A percentile compares a stretch with the other conserved stretches of the same genome.
Evolutionary conservation across 2,888 invertebrate species (phyloP).

Genomic region (Oscheius onirici): DNA sequence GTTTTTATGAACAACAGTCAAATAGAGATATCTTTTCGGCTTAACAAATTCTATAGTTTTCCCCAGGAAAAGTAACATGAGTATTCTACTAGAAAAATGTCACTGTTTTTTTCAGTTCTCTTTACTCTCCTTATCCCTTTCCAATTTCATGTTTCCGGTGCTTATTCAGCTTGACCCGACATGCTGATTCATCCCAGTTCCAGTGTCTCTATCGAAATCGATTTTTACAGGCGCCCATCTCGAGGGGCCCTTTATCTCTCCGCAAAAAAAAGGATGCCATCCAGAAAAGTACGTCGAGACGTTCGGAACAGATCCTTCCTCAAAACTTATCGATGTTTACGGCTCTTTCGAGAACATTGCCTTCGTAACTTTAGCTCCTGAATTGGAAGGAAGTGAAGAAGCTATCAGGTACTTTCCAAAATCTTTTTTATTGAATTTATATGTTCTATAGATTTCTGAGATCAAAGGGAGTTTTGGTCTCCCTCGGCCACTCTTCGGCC

Average conservation of each 20-base stretch:
- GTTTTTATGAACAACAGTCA: too few species aligned
- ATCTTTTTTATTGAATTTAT: not conserved
- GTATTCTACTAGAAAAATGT: too few species aligned
- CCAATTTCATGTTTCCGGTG: not conserved
- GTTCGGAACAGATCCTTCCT: conserved; percentile 38
- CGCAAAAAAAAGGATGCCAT: conserved; percentile 92
- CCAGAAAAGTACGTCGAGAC: conserved; percentile 79
- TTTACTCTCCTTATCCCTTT: too few species aligned
- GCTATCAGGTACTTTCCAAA: conserved; percentile 38
- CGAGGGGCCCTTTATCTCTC: conserved; percentile 95
- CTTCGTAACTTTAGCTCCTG: conserved; percentile 92
- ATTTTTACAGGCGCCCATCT: conserved; percentile 82
- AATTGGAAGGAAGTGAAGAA: conserved; percentile 77
- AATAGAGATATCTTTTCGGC: too few species aligned
- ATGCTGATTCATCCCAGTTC: not conserved
- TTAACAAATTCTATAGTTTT: too few species aligned
- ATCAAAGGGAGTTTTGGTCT: conserved; percentile 42
- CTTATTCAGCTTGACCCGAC: not conserved
- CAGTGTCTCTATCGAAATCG: not conserved
- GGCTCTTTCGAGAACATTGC: conserved; percentile 83
- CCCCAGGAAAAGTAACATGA: too few species aligned
- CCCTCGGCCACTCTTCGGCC: conserved; percentile 62
- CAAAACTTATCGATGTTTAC: conserved; percentile 75
- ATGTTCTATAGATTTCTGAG: not conserved
- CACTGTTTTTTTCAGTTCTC: not conserved